A percentile compares a stretch with the other conserved stretches of the same genome.
phyloP scores from a whole-genome alignment of 23 tunicate genomes.

The Clavelina lepadiformis region DNA sequence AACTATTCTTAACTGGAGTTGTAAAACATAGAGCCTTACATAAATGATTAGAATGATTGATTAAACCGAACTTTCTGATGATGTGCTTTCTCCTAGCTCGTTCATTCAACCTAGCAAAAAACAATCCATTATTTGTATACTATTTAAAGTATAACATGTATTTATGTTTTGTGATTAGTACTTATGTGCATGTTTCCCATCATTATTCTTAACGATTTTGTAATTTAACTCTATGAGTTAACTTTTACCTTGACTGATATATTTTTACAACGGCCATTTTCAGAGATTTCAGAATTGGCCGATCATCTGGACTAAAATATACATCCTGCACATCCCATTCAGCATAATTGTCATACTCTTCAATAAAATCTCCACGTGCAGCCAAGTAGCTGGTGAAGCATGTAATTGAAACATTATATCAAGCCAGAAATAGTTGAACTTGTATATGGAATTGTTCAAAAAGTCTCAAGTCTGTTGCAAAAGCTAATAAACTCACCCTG shows the following conservation, averaged over 20 bases:
- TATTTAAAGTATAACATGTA: too few species aligned
- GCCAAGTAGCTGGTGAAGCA: slow-evolving; percentile 39
- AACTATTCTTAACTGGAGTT: too few species aligned
- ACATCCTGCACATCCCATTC: slow-evolving; percentile 80
- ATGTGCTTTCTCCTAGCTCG: slow-evolving; percentile 68
- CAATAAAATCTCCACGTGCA: slow-evolving; percentile 78
- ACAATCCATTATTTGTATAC: too few species aligned
- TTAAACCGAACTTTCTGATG: slow-evolving; percentile 62
- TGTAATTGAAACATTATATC: neutral
- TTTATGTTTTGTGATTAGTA: too few species aligned
- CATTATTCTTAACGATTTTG: too few species aligned
- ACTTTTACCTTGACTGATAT: slow-evolving; percentile 68
- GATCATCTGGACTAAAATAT: slow-evolving; percentile 66
- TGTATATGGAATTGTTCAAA: neutral
- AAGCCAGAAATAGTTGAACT: too few species aligned
- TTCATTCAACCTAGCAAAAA: slow-evolving; percentile 32
- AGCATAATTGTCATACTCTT: slow-evolving; percentile 69
- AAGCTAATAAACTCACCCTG: slow-evolving; percentile 66
- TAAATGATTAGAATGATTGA: slow-evolving; percentile 56
- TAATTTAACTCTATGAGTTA: too few species aligned
- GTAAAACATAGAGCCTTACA: slow-evolving; percentile 29
- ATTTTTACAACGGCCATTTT: slow-evolving; percentile 69
- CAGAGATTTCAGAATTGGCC: slow-evolving; percentile 45
- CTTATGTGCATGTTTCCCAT: too few species aligned
- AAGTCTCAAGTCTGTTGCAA: neutral